A percentile compares a stretch with the other conserved stretches of the same genome.
phyloP scores from a whole-genome alignment of 2,113 vertebrate genomes.

The Amblyopsis rosae region DNA sequence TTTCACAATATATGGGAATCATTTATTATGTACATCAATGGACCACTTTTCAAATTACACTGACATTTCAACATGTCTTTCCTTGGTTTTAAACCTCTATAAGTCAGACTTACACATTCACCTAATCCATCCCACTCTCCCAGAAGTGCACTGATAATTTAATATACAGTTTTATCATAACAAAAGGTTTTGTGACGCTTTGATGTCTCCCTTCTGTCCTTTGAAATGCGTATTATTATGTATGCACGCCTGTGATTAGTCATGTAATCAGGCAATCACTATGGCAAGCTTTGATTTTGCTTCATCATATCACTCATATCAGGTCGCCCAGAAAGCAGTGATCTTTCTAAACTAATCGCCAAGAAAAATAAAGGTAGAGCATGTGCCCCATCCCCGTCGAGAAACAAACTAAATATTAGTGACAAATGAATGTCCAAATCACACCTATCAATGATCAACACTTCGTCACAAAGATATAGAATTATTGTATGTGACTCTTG shows the following conservation, averaged over 20 bases:
- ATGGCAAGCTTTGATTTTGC: constrained; percentile 52
- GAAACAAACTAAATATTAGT: too few species aligned
- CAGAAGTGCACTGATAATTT: neutral
- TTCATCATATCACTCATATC: constrained; percentile 51
- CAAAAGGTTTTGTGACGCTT: constrained; percentile 42
- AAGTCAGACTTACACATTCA: constrained; percentile 22
- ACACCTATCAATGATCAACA: too few species aligned
- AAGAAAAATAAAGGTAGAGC: too few species aligned
- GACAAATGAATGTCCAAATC: too few species aligned
- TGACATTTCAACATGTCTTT: neutral
- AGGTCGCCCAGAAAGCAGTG: constrained; percentile 38
- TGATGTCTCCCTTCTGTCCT: constrained; percentile 30
- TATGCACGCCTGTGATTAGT: constrained; percentile 46
- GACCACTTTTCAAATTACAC: constrained; percentile 34
- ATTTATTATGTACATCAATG: constrained; percentile 25
- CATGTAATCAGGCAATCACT: constrained; percentile 58
- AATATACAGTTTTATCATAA: constrained; percentile 26
- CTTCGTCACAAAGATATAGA: too few species aligned
- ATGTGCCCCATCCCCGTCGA: too few species aligned
- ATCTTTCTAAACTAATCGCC: constrained; percentile 51
- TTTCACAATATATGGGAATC: constrained; percentile 21
- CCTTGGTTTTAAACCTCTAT: constrained; percentile 14
- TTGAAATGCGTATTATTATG: constrained; percentile 32
- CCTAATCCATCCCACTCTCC: neutral
- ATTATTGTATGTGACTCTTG: too few species aligned